Conservation (phyloP, 2,888 invertebrate species). For the Polietes domitor region DNA sequence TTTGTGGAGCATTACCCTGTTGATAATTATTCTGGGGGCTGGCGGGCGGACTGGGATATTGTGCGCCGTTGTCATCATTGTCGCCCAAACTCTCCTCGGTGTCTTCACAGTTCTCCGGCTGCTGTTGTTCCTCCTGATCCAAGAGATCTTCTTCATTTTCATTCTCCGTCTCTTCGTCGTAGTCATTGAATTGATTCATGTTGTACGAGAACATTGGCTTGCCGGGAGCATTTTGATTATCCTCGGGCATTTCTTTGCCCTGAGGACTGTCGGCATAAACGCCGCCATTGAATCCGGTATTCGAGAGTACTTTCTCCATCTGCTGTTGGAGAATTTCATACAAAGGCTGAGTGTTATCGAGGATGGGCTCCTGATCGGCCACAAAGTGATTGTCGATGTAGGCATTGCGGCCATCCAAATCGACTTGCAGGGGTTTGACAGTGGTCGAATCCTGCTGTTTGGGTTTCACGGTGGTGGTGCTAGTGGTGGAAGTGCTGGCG, state of each 20-base stretch:
- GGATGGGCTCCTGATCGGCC: slow-evolving; percentile 66
- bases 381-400: slow-evolving; percentile 76
- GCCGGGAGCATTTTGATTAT: slow-evolving; percentile 19
- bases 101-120: slow-evolving; percentile 65
- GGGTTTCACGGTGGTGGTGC: not conserved
- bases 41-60: not conserved
- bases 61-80: slow-evolving; percentile 55
- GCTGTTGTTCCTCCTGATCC: slow-evolving; percentile 59
- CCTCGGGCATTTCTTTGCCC: slow-evolving; percentile 16
- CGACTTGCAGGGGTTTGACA: slow-evolving; percentile 41
- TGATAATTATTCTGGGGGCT: slow-evolving; percentile 8
- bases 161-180: slow-evolving; percentile 67
- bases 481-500: not conserved
- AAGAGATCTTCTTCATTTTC: slow-evolving; percentile 61
- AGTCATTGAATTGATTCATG: slow-evolving; percentile 44
- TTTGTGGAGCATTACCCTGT: not conserved
- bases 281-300: slow-evolving; percentile 53
- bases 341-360: slow-evolving; percentile 69
- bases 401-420: slow-evolving; percentile 74
- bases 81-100: slow-evolving; percentile 68
- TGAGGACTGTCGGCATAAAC: slow-evolving; percentile 28
- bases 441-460: slow-evolving; percentile 7
- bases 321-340: slow-evolving; percentile 74
- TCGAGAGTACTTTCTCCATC: slow-evolving; percentile 73
- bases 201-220: slow-evolving; percentile 41